Conservation (phyloP, 2,797 vertebrate genomes). For the Micropoecilia bifurca region DNA sequence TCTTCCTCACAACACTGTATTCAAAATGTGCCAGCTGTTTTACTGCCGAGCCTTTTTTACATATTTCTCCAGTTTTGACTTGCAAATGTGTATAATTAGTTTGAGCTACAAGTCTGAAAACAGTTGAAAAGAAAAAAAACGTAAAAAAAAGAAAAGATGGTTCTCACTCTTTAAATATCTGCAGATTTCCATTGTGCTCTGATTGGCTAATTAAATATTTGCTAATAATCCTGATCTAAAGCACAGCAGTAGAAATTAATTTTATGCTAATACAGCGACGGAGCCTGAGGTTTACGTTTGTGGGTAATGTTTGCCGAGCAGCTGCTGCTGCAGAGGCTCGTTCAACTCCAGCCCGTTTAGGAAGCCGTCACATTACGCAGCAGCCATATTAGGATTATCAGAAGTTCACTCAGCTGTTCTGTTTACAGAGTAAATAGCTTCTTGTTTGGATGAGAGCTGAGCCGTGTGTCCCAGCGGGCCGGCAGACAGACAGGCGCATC, state of each 20-base stretch:
- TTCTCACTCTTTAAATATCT: background rate
- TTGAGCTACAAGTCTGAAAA: background rate
- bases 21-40: background rate
- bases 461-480: constrained; percentile 30
- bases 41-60: background rate
- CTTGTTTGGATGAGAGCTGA: constrained; percentile 45
- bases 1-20: background rate
- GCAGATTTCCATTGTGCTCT: background rate
- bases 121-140: background rate
- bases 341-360: background rate
- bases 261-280: background rate
- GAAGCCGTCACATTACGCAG: constrained; percentile 5
- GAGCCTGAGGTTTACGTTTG: background rate
- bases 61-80: background rate
- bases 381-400: constrained; percentile 34
- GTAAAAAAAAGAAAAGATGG: background rate
- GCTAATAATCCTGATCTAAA: background rate
- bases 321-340: background rate
- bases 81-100: background rate
- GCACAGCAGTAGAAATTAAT: background rate
- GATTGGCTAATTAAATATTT: background rate
- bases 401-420: constrained; percentile 40
- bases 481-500: constrained; percentile 29
- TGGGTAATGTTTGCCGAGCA: background rate
- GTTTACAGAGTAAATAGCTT: constrained; percentile 35